These are phyloP conservation scores for Aptenodytes forsteri DNA, from an alignment of 2,113 vertebrate genomes.

Conservation along the genomic window DNA sequence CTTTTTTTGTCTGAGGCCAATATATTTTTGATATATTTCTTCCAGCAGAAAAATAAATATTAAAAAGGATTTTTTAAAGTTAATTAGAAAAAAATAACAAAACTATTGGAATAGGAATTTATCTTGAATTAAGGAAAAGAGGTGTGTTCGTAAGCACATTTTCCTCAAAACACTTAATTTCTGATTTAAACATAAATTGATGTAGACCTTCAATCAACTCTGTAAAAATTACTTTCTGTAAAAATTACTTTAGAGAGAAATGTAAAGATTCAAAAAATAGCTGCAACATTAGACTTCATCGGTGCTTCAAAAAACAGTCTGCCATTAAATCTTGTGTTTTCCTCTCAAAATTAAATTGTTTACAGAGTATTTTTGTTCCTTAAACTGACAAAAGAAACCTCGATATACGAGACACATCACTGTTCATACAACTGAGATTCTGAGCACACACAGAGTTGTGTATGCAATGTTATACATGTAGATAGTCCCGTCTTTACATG, in stretches of 20 bases:
- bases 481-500: neutral
- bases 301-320: neutral
- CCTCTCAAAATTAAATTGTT: neutral
- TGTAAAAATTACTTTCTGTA: neutral
- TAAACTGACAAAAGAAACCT: neutral
- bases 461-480: neutral
- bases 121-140: neutral
- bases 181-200: neutral
- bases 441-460: neutral
- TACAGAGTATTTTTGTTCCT: neutral
- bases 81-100: neutral
- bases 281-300: neutral
- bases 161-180: neutral
- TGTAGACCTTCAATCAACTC: neutral
- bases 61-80: neutral
- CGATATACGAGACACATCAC: neutral
- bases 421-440: neutral
- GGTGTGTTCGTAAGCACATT: neutral
- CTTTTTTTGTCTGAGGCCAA: neutral
- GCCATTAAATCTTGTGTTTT: neutral
- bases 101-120: neutral
- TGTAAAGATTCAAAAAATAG: neutral
- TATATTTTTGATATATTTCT: neutral
- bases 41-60: neutral
- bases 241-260: neutral